Conservation (phyloP, 2,113 vertebrate genomes). For the Calidris pygmaea region DNA sequence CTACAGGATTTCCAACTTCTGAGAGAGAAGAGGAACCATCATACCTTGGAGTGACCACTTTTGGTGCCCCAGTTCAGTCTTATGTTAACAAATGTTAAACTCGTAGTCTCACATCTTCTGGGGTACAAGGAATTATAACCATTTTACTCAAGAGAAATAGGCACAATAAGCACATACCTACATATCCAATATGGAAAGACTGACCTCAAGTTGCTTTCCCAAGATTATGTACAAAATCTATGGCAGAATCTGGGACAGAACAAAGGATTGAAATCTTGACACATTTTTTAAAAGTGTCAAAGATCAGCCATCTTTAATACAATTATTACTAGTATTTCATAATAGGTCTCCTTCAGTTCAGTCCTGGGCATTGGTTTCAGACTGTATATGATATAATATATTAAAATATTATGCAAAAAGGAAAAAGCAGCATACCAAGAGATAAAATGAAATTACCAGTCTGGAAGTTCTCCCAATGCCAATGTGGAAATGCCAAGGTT, state of each 20-base stretch:
- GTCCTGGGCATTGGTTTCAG: neutral
- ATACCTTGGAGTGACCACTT: neutral
- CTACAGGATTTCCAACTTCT: neutral
- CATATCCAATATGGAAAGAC: neutral
- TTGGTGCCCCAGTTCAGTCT: neutral
- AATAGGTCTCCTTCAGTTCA: neutral
- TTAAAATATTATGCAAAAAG: neutral
- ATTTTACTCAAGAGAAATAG: neutral
- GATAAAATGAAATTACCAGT: neutral
- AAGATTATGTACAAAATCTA: neutral
- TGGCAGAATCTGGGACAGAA: neutral
- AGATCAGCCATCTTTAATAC: neutral
- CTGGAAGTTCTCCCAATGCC: neutral
- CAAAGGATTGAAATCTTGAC: neutral
- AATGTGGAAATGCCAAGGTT: neutral
- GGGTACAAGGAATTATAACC: neutral
- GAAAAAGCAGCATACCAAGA: neutral
- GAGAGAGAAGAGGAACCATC: rapidly evolving
- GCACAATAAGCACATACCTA: neutral
- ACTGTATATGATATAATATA: neutral
- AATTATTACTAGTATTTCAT: neutral
- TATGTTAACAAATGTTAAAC: neutral
- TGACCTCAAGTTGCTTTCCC: neutral
- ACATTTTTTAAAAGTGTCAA: neutral
- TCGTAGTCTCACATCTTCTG: neutral